These are phyloP conservation scores for Cromileptes altivelis DNA, from an alignment of 2,113 vertebrate species.

Conservation along the genomic window DNA sequence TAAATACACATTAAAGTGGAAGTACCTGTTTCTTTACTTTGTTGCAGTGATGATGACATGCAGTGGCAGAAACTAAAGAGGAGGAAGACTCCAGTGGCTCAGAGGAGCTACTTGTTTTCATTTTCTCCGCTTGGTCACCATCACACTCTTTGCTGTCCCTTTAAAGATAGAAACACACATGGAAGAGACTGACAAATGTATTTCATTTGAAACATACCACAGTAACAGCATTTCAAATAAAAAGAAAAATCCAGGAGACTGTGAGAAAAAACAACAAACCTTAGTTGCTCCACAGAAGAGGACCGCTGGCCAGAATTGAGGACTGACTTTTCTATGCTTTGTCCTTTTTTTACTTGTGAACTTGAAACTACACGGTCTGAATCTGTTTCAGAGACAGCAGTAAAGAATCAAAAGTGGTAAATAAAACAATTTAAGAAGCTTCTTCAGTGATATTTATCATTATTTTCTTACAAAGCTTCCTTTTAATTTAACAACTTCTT, in stretches of 20 bases:
- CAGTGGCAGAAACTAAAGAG: conserved; percentile 35
- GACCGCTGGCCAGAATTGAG: conserved; percentile 17
- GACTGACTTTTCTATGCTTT: conserved; percentile 25
- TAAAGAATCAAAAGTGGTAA: background rate
- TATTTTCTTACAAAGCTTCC: background rate
- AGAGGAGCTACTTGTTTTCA: conserved; percentile 52
- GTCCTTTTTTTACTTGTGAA: conserved; percentile 38
- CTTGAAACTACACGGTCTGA: background rate
- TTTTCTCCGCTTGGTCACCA: conserved; percentile 32
- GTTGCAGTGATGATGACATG: conserved; percentile 42
- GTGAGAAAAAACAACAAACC: conserved; percentile 37
- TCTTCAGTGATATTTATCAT: background rate
- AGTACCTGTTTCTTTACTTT: conserved; percentile 69
- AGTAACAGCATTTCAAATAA: conserved; percentile 5
- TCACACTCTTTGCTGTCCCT: conserved; percentile 44
- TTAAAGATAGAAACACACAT: conserved; percentile 8
- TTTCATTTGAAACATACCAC: background rate
- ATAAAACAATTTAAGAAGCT: background rate
- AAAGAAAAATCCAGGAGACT: background rate
- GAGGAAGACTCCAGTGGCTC: conserved; percentile 37
- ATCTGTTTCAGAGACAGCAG: conserved; percentile 33
- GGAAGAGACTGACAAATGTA: background rate
- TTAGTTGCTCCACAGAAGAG: conserved; percentile 43
- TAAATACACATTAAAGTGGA: background rate
- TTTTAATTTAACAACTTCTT: background rate